Evolutionary conservation across 2,797 vertebrate genomes (phyloP), one percentile per base, ranked within the genome.

Genomic region (Cichlasoma orientale): DNA sequence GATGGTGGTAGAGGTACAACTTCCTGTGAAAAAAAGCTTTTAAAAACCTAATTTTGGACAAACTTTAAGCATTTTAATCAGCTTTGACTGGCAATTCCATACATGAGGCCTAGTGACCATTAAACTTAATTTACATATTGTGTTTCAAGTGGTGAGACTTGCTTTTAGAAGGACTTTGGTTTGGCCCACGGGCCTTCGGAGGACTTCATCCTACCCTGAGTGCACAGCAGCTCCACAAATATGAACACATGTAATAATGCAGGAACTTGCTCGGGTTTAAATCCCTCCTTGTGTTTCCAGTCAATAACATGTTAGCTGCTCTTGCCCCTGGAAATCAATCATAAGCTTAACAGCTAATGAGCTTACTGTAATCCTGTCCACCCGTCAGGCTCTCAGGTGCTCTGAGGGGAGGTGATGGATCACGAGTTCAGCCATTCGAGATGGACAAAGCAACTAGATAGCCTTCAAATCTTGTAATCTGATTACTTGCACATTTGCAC

Each of bases 161-260:
- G 1, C 23, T 27, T 41, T 9, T 25, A 47, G 41, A 12, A 50
- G 4, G 19, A 38, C 61, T 29, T 0, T 29, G 41, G 41, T 68
- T 68, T n/a, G 1, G 10, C 27, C 41, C 63, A 29, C 9, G 14
- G 44, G 14, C 4, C 44, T 2, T 6, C 12, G 12, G 8, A 13
- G 18, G 1, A 27, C 18, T 12, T 0, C 29, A 8, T 13, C 61
- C 18, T 19, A 4, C 50, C 1, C 0, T 47, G 61, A 68, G 10
- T 47, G 41, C 41, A 47, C 63, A 29, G 44, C 41, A 13, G 44
- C 63, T 1, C 27, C 47, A 68, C 63, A 50, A 68, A 68, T 31
- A 68, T 50, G 63, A 68, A 27, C 25, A 68, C 5, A 16, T 68
- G 63, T 5, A 50, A 68, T 68, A 6, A 50, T 50, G n/a, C 4